A percentile compares a stretch with the other conserved stretches of the same genome.
Evolutionary conservation across 2,113 vertebrate genomes (phyloP).

Genomic region (Lophura nycthemera): DNA sequence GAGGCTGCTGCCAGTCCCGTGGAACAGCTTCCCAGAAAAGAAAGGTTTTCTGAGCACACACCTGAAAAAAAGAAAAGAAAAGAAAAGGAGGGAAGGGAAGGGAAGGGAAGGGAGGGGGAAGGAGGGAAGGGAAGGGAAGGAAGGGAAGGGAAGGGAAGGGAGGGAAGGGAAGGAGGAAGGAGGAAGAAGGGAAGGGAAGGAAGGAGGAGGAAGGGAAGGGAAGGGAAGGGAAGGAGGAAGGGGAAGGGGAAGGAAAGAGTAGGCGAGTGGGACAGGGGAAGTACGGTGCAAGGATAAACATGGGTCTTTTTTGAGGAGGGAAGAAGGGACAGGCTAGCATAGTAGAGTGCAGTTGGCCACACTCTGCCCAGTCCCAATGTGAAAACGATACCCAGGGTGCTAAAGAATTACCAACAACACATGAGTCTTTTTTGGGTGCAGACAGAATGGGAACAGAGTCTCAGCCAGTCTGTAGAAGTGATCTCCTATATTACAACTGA

Average conservation of each 20-base stretch:
- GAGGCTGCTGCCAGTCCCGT: background rate
- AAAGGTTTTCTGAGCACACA: fast-evolving
- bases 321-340: no score
- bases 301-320: no score
- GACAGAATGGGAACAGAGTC: background rate
- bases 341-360: background rate
- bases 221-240: no score
- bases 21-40: background rate
- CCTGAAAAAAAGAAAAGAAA: no score
- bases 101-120: background rate
- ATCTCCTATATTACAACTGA: background rate
- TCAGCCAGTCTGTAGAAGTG: background rate
- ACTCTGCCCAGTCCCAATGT: background rate
- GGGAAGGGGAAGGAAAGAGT: no score
- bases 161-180: no score
- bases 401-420: background rate
- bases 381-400: background rate
- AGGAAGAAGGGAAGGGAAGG: background rate
- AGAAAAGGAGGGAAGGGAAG: no score
- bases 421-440: background rate
- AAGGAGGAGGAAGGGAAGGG: no score
- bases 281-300: no score
- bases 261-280: no score
- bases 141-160: no score
- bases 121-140: background rate